These are phyloP conservation scores for Caenorhabditis panamensis DNA, from an alignment of 2,888 invertebrate species.

Conservation along the genomic window DNA sequence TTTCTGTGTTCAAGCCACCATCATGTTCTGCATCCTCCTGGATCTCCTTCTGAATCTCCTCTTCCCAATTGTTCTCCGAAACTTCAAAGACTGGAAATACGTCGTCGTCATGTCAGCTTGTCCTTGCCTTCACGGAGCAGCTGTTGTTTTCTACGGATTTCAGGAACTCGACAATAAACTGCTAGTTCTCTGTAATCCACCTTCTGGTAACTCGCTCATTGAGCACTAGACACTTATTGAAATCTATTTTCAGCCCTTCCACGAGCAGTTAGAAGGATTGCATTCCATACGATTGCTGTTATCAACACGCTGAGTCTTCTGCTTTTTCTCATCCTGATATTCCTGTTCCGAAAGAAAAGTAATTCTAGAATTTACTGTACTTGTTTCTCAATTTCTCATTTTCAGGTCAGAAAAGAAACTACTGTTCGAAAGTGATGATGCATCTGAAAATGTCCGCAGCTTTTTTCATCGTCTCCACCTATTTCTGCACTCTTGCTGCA, in stretches of 20 bases:
- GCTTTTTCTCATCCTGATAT: constrained; percentile 10
- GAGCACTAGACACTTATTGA: not conserved
- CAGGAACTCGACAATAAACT: constrained; percentile 3
- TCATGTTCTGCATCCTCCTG: constrained; percentile 39
- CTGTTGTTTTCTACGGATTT: not conserved
- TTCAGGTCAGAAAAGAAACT: constrained; percentile 19
- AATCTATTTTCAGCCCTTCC: not conserved
- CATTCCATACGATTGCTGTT: not conserved
- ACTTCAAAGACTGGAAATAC: constrained; percentile 20
- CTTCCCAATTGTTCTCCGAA: constrained; percentile 28
- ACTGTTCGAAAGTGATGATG: constrained; percentile 33
- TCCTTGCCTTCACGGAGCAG: constrained; percentile 19
- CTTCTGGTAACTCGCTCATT: not conserved
- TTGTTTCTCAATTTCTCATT: not conserved
- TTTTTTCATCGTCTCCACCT: constrained; percentile 40
- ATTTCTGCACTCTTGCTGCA: constrained; percentile 11
- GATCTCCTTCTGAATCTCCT: constrained; percentile 26
- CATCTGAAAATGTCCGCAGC: constrained; percentile 36
- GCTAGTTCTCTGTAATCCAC: constrained; percentile 29
- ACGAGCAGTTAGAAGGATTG: not conserved
- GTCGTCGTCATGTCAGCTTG: constrained; percentile 9
- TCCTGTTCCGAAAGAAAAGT: constrained; percentile 17
- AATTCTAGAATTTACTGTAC: too few species aligned
- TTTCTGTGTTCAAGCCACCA: constrained; percentile 37
- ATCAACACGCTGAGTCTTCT: constrained; percentile 6